Conservation (phyloP, 2,888 invertebrate genomes). For the Idaea biselata region DNA sequence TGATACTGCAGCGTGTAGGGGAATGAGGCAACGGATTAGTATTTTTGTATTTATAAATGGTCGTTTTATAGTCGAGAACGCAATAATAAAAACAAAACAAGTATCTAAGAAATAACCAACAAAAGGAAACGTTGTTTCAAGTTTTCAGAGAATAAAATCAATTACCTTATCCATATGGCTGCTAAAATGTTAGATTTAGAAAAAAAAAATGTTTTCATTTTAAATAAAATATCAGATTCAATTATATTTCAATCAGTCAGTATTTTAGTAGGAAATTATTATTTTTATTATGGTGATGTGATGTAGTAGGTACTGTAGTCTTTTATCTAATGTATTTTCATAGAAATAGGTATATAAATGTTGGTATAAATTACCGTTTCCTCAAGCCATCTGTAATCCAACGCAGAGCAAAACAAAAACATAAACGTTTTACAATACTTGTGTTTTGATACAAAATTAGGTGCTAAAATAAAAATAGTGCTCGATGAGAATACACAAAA, state of each 20-base stretch:
- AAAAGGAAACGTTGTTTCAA: not conserved
- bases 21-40: slow-evolving; percentile 6
- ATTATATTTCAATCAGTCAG: no score
- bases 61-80: no score
- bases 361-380: slow-evolving; percentile 56
- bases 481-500: slow-evolving; percentile 12
- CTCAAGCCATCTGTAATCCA: slow-evolving; percentile 74
- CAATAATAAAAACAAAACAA: not conserved
- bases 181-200: not conserved
- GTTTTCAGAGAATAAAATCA: not conserved
- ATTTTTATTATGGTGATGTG: not conserved
- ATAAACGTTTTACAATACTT: slow-evolving; percentile 29
- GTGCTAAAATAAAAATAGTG: slow-evolving; percentile 34
- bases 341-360: not conserved
- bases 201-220: not conserved
- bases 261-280: not conserved
- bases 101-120: no score
- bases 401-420: slow-evolving; percentile 72
- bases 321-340: not conserved
- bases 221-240: not conserved
- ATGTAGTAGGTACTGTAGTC: not conserved
- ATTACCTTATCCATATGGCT: not conserved
- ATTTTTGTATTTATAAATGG: no score
- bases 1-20: slow-evolving; percentile 82
- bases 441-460: slow-evolving; percentile 28